Percentiles rank a stretch among this genome's conserved stretches.
Conservation (phyloP, 1,140 invertebrate genomes). For the Contarinia nasturtii region DNA sequence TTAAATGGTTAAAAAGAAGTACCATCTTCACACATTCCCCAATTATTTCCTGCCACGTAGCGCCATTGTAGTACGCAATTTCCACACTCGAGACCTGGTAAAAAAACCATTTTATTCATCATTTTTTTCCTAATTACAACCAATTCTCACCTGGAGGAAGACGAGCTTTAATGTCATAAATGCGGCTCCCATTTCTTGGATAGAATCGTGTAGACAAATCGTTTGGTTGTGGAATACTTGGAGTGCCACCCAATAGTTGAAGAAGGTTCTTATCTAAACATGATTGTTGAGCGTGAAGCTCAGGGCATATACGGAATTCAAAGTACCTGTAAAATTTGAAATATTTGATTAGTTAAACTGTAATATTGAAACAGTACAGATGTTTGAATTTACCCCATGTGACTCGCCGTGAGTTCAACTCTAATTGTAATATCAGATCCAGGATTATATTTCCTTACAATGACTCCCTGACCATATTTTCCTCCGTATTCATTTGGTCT, state of each 20-base stretch:
- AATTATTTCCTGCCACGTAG: conserved; percentile 63
- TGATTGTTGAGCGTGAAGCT: conserved; percentile 39
- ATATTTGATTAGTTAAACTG: background rate
- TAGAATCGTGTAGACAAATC: conserved; percentile 39
- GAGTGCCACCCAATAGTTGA: conserved; percentile 28
- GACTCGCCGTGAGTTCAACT: conserved; percentile 59
- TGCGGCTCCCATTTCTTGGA: conserved; percentile 52
- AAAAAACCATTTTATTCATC: background rate
- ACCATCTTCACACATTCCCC: conserved; percentile 53
- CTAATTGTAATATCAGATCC: conserved; percentile 46
- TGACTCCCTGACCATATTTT: conserved; percentile 59
- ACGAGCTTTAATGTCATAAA: conserved; percentile 54
- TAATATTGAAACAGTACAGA: background rate
- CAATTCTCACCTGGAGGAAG: conserved; percentile 32
- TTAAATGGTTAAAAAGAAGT: too few species aligned
- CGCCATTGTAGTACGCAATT: conserved; percentile 70
- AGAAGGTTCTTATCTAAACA: conserved; percentile 59
- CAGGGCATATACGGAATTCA: conserved; percentile 66
- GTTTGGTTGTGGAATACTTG: conserved; percentile 11
- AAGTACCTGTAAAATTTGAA: conserved; percentile 34
- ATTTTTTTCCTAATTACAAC: background rate
- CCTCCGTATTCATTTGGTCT: conserved; percentile 69
- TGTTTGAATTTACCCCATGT: conserved; percentile 33
- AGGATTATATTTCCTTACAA: conserved; percentile 52
- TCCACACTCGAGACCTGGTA: conserved; percentile 35